These are phyloP conservation scores for Strigops habroptila DNA, from an alignment of 2,113 vertebrate genomes.

Conservation along the genomic window DNA sequence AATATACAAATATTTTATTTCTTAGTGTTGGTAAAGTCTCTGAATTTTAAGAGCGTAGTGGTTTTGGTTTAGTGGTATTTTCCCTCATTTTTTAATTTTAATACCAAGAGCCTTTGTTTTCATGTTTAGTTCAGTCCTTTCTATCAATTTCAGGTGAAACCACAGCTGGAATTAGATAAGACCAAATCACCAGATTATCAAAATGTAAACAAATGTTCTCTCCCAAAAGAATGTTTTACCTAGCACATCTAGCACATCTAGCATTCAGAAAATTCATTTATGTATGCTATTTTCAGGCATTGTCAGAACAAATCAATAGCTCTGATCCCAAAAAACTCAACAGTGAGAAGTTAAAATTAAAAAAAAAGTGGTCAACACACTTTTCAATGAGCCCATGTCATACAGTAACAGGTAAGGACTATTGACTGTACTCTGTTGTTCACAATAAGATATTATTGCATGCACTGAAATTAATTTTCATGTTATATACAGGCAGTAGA, in stretches of 20 bases:
- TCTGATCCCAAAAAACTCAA: constrained; percentile 28
- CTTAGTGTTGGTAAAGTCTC: neutral
- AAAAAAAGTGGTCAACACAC: neutral
- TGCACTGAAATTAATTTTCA: neutral
- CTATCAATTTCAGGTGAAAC: neutral
- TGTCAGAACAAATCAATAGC: constrained; percentile 61
- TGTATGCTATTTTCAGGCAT: constrained; percentile 21
- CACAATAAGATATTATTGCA: neutral
- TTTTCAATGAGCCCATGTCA: neutral
- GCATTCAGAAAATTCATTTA: constrained; percentile 56
- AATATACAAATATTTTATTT: neutral
- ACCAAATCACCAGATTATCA: neutral
- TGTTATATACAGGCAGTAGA: neutral
- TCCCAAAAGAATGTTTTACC: constrained; percentile 27
- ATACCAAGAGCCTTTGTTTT: neutral
- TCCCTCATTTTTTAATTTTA: neutral
- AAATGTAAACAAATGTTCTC: constrained; percentile 11
- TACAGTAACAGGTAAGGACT: constrained; percentile 22
- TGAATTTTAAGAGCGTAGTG: neutral
- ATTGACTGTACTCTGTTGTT: neutral
- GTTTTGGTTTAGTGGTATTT: neutral
- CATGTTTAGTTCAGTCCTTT: neutral
- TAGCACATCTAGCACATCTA: constrained; percentile 22
- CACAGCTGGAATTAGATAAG: neutral
- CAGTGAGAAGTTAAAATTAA: neutral